Evolutionary conservation across 1,140 invertebrate genomes (phyloP).

Genomic region (Wiebesia pumilae): DNA sequence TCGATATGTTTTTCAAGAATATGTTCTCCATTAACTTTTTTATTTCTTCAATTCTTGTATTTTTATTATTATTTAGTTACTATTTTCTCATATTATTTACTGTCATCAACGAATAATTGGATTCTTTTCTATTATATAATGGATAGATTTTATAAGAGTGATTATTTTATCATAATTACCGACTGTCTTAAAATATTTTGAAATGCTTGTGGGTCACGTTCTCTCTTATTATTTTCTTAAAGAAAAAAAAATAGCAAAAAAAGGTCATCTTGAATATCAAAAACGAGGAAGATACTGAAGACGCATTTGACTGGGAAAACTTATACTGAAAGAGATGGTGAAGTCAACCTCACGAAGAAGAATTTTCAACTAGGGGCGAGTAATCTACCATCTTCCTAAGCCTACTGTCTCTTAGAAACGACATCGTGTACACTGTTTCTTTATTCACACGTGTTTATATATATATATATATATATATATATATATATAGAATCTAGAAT

Average conservation of each 20-base stretch:
- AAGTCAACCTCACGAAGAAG: slow-evolving; percentile 70
- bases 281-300: slow-evolving; percentile 64
- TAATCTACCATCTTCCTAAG: slow-evolving; percentile 74
- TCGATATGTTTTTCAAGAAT: too few species aligned
- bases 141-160: too few species aligned
- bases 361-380: slow-evolving; percentile 73
- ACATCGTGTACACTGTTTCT: slow-evolving; percentile 69
- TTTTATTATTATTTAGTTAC: too few species aligned
- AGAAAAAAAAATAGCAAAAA: slow-evolving; percentile 38
- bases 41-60: too few species aligned
- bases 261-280: slow-evolving; percentile 62
- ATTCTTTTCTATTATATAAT: too few species aligned
- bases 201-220: background rate
- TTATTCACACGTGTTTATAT: slow-evolving; percentile 63
- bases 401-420: slow-evolving; percentile 70
- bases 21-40: too few species aligned
- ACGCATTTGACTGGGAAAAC: slow-evolving; percentile 63
- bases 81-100: too few species aligned
- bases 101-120: too few species aligned
- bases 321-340: slow-evolving; percentile 64
- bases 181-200: background rate
- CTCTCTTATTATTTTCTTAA: background rate
- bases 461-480: too few species aligned
- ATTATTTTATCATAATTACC: too few species aligned
- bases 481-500: slow-evolving; percentile 56